Evolutionary conservation across 2,888 invertebrate genomes (phyloP).

Genomic region (Drosophila paucipuncta): DNA sequence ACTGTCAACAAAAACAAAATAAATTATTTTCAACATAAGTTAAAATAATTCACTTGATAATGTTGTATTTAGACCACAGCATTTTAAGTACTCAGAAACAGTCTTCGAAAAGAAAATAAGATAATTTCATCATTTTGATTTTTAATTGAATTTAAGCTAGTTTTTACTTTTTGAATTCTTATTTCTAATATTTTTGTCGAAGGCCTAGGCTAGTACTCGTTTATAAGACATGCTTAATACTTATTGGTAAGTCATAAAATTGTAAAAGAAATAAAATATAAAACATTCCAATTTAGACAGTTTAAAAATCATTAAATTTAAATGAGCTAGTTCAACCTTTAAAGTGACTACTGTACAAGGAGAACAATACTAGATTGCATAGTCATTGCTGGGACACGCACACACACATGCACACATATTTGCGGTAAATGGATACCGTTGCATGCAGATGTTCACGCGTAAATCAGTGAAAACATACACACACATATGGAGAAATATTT

Average conservation of each 20-base stretch:
- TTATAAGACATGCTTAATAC: background rate
- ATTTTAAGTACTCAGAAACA: background rate
- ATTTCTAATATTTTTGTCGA: background rate
- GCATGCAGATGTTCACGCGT: slow-evolving; percentile 56
- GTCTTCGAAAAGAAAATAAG: background rate
- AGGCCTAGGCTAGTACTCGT: background rate
- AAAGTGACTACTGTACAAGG: background rate
- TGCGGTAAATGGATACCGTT: slow-evolving; percentile 54
- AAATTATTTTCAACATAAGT: background rate
- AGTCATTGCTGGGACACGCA: slow-evolving; percentile 37
- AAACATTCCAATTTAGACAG: background rate
- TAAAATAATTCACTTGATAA: background rate
- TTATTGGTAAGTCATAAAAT: background rate
- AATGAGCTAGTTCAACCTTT: background rate
- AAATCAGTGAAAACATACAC: slow-evolving; percentile 41
- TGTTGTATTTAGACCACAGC: background rate
- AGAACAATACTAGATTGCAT: slow-evolving; percentile 33
- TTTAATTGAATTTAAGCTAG: background rate
- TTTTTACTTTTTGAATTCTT: background rate
- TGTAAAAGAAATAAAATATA: background rate
- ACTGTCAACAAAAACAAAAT: background rate
- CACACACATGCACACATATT: slow-evolving; percentile 6
- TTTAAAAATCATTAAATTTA: background rate
- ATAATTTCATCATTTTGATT: background rate
- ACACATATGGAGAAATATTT: slow-evolving; percentile 8